Percentiles rank a stretch among this genome's conserved stretches.
Evolutionary conservation across 2,888 invertebrate genomes (phyloP).

Genomic region (Synergus itoensis): DNA sequence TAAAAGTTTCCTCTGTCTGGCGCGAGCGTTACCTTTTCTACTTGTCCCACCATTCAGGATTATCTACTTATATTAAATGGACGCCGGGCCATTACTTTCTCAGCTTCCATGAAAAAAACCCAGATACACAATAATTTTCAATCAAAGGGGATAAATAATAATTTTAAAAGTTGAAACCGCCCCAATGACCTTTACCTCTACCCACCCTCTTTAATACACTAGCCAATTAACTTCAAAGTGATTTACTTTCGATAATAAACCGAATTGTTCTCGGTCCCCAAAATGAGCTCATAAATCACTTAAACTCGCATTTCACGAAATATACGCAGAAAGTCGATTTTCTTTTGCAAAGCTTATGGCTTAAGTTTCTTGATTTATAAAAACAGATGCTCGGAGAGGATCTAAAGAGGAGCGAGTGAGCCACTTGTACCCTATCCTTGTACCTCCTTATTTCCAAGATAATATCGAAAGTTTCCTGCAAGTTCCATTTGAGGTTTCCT

Average conservation of each 20-base stretch:
- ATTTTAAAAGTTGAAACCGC: neutral
- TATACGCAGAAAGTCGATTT: slow-evolving; percentile 32
- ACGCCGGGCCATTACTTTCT: neutral
- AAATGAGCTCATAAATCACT: slow-evolving; percentile 23
- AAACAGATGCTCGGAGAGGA: slow-evolving; percentile 21
- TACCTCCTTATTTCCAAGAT: slow-evolving; percentile 29
- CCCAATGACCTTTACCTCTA: neutral
- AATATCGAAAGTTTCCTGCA: slow-evolving; percentile 43
- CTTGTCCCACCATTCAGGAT: neutral
- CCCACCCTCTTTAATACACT: neutral
- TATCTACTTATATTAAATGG: neutral
- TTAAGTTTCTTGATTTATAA: slow-evolving; percentile 29
- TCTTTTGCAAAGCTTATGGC: neutral
- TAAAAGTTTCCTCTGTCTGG: neutral
- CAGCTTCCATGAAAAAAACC: neutral
- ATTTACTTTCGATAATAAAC: slow-evolving; percentile 26
- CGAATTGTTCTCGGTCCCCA: slow-evolving; percentile 3
- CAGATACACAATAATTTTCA: neutral
- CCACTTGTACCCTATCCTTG: neutral
- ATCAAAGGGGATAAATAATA: neutral
- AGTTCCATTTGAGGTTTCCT: slow-evolving; percentile 35
- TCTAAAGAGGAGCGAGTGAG: slow-evolving; percentile 1
- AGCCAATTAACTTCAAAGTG: neutral
- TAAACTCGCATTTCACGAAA: neutral
- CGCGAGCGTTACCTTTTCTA: neutral